Conservation (phyloP, 2,113 vertebrate genomes). For the Triplophysa tibetana region DNA sequence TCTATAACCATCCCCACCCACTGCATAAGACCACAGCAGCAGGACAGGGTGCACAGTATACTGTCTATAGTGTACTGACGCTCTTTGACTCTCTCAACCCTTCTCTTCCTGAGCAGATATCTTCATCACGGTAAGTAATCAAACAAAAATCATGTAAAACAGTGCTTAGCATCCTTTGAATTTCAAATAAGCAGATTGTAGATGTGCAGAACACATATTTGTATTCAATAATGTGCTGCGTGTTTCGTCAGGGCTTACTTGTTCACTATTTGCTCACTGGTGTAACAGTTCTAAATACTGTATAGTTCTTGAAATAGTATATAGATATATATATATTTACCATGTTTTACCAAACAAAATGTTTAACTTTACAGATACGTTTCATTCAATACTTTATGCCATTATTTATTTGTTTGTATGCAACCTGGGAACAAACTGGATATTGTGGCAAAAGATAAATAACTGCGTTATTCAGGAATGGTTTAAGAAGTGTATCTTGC, state of each 20-base stretch:
- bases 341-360: too few species aligned
- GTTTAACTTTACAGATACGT: too few species aligned
- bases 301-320: too few species aligned
- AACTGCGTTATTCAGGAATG: too few species aligned
- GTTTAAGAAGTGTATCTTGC: too few species aligned
- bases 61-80: neutral
- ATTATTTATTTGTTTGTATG: too few species aligned
- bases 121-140: constrained; percentile 42
- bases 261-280: too few species aligned
- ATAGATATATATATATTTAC: too few species aligned
- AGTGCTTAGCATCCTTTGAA: neutral
- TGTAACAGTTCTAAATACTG: too few species aligned
- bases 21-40: constrained; percentile 31
- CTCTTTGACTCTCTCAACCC: neutral
- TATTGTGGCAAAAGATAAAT: too few species aligned
- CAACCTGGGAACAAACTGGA: too few species aligned
- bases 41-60: neutral
- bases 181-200: neutral
- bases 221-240: neutral
- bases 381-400: too few species aligned
- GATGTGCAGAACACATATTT: neutral
- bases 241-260: neutral
- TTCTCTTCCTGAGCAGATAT: constrained; percentile 1
- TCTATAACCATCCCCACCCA: constrained; percentile 28
- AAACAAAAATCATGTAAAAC: neutral